Conservation (phyloP, 30 jellyfish, hydroid and myxozoan genomes). For the Cassiopea xamachana region DNA sequence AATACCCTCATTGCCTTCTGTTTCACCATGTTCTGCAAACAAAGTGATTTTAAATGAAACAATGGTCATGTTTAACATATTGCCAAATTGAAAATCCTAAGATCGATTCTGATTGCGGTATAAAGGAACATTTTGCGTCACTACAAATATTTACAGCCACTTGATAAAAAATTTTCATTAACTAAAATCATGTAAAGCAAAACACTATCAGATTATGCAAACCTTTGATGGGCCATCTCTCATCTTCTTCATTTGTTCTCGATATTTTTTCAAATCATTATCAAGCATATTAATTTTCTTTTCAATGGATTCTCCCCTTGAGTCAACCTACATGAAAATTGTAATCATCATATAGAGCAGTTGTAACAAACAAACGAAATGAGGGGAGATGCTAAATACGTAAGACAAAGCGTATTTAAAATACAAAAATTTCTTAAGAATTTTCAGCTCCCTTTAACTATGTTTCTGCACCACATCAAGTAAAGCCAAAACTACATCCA, state of each 20-base stretch:
- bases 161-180: too few relatives aligned
- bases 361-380: too few relatives aligned
- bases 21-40: slow-evolving; percentile 93
- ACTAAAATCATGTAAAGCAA: neutral
- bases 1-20: slow-evolving; percentile 97
- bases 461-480: too few relatives aligned
- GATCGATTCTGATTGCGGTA: too few relatives aligned
- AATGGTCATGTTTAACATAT: neutral
- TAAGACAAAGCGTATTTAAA: too few relatives aligned
- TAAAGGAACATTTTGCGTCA: too few relatives aligned
- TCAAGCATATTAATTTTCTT: slow-evolving; percentile 92
- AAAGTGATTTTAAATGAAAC: neutral
- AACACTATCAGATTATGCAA: neutral
- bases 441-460: too few relatives aligned
- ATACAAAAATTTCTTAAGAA: too few relatives aligned
- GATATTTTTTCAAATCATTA: slow-evolving; percentile 86
- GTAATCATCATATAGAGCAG: neutral
- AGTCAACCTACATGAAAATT: slow-evolving; percentile 80
- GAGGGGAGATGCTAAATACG: too few relatives aligned
- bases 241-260: slow-evolving; percentile 99
- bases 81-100: too few relatives aligned
- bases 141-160: too few relatives aligned
- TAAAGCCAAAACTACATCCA: too few relatives aligned
- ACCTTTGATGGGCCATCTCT: slow-evolving; percentile 99
- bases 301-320: slow-evolving; percentile 97